These are phyloP conservation scores for Asobara japonica DNA, from an alignment of 1,140 invertebrate species.

Conservation along the genomic window DNA sequence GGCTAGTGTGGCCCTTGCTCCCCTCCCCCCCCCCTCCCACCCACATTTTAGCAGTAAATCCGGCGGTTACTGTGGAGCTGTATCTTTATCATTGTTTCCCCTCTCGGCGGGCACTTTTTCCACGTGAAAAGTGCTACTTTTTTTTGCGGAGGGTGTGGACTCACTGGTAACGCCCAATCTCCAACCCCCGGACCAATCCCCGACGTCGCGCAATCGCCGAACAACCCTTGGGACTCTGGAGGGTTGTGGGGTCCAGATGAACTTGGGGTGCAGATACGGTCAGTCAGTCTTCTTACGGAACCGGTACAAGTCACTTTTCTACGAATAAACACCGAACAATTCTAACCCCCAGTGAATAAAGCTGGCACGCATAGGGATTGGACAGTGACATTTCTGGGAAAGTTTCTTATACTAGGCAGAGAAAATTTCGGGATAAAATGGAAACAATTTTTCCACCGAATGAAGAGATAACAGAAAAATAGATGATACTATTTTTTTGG, in stretches of 20 bases:
- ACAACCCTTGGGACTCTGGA: conserved; percentile 21
- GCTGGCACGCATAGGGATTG: too few species aligned
- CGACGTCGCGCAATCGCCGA: conserved; percentile 28
- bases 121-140: conserved; percentile 18
- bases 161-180: conserved; percentile 30
- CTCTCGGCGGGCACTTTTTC: background rate
- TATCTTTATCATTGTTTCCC: conserved; percentile 11
- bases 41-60: background rate
- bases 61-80: background rate
- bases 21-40: background rate
- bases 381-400: too few species aligned
- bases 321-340: too few species aligned
- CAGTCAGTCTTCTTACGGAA: conserved; percentile 36
- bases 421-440: too few species aligned
- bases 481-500: too few species aligned
- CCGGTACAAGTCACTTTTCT: conserved; percentile 17
- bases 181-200: conserved; percentile 27
- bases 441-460: too few species aligned
- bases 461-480: too few species aligned
- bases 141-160: conserved; percentile 33
- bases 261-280: conserved; percentile 25
- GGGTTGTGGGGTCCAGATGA: conserved; percentile 23
- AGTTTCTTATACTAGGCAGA: too few species aligned
- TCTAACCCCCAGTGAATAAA: too few species aligned
- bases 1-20: conserved; percentile 2